Percentiles rank a stretch among this genome's conserved stretches.
Conservation (phyloP, 2,113 vertebrate species). For the Salvelinus namaycush region DNA sequence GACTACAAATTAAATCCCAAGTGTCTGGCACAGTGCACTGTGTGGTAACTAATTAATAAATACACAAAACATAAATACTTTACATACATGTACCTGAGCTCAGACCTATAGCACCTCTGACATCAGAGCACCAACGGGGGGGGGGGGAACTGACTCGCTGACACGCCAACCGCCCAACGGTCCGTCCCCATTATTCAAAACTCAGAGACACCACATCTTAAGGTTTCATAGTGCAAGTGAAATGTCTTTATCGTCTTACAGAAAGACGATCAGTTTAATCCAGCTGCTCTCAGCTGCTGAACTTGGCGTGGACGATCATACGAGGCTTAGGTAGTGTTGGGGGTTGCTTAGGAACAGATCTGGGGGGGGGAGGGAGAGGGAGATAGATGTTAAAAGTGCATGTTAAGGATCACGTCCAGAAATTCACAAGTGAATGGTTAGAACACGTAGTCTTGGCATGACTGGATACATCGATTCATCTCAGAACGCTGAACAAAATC, state of each 20-base stretch:
- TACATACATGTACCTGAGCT: slow-evolving; percentile 98
- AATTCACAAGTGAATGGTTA: not conserved
- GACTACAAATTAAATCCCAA: slow-evolving; percentile 48
- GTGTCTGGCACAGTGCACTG: slow-evolving; percentile 87
- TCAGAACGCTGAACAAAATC: not conserved
- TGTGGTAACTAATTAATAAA: slow-evolving; percentile 90
- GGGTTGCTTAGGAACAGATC: slow-evolving; percentile 79
- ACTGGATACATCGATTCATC: not conserved
- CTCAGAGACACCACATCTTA: slow-evolving; percentile 56
- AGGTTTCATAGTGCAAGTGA: slow-evolving; percentile 89
- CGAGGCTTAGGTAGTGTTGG: slow-evolving; percentile 76
- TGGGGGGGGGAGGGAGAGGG: slow-evolving; percentile 54
- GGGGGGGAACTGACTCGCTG: slow-evolving; percentile 48
- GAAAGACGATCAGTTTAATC: slow-evolving; percentile 27
- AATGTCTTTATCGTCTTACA: slow-evolving; percentile 57
- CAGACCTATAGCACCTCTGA: slow-evolving; percentile 88
- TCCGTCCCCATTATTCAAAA: slow-evolving; percentile 64
- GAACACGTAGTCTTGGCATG: not conserved
- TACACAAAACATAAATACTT: slow-evolving; percentile 96
- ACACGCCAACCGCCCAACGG: slow-evolving; percentile 69
- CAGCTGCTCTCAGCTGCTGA: slow-evolving; percentile 70
- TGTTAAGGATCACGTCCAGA: not conserved
- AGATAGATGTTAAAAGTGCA: not conserved
- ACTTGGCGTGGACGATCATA: slow-evolving; percentile 71
- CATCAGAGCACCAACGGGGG: slow-evolving; percentile 83